Evolutionary conservation across 2,888 invertebrate species (phyloP).

Genomic region (Rutpela maculata): DNA sequence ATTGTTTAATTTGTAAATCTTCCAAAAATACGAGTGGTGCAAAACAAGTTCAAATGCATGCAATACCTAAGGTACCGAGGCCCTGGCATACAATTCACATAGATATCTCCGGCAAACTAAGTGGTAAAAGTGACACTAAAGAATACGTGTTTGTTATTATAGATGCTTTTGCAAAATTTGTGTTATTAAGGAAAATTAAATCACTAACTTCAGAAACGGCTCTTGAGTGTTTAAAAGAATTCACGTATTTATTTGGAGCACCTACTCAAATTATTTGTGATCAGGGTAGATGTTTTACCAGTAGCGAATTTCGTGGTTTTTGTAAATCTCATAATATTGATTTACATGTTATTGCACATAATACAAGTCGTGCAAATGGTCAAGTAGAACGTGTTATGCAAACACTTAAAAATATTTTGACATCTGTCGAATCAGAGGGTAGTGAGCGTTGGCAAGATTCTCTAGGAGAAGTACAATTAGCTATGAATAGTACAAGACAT

Average conservation of each 20-base stretch:
- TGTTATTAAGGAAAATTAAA: background rate
- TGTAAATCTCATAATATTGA: constrained; percentile 19
- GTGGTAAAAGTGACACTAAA: constrained; percentile 42
- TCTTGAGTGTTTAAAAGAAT: constrained; percentile 18
- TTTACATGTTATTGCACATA: constrained; percentile 25
- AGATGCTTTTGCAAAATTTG: constrained; percentile 37
- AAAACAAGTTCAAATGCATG: constrained; percentile 61
- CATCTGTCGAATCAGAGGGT: constrained; percentile 25
- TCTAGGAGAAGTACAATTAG: constrained; percentile 30
- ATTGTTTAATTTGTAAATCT: constrained; percentile 63
- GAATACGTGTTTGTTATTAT: constrained; percentile 43
- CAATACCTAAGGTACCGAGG: constrained; percentile 62
- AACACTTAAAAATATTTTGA: constrained; percentile 32
- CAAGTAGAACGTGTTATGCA: constrained; percentile 38
- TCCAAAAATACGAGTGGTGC: constrained; percentile 63
- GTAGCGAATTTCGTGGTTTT: no score
- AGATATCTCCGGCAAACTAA: constrained; percentile 52
- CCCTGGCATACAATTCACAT: constrained; percentile 65
- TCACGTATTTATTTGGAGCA: no score
- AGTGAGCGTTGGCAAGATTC: constrained; percentile 20
- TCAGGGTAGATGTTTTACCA: no score
- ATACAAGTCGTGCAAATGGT: constrained; percentile 28
- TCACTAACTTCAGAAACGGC: constrained; percentile 1
- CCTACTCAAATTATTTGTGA: no score
- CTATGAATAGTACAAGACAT: constrained; percentile 28